Base-by-base conservation (phyloP, 2,797 vertebrate genomes). In the Myripristis jacobus region DNA sequence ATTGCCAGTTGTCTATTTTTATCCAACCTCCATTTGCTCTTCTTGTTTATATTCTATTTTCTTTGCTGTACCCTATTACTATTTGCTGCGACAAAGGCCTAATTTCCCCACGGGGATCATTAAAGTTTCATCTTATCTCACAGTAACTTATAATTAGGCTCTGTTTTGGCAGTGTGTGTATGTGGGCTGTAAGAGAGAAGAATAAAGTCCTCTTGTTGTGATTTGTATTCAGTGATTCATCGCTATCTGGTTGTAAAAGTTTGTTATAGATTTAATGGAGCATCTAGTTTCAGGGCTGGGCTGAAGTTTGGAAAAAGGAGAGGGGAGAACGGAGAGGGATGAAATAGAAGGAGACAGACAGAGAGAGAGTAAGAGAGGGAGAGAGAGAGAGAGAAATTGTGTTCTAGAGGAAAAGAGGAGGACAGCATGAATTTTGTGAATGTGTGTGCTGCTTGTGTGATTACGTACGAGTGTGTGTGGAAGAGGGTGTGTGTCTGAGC, bases 61-160 rank as follows among this genome's bases (percentile, higher is more conserved):
- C 56, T 77, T 68, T 78, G 59, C 67, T 47, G 11, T 13, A 25
- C 50, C 64, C 29, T 59, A 36, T 64, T 53, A 69, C 38, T 60
- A 58, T 38, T 67, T 59, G 59, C 53, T 58, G 50, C 63, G 51
- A 66, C 54, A n/a, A 34, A 83, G 72, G 83, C 75, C 67, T 57
- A 82, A 60, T 86, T 78, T 72, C 5, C 41, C 27, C 44, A 47
- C 54, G 48, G 48, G 48, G 58, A 71, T 83, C 73, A 85, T 86
- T 86, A 78, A 81, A 82, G 53, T 78, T 81, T 81, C 43, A 85
- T 84, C 27, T 71, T 18, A 68, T 78, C 66, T 78, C 74, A 63
- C 25, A 70, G 66, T n/a, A 59, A 70, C 70, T 66, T 67, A 73
- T 50, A 73, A 85, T 85, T 43, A 61, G 52, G 48, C 34, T 66